Evolutionary conservation across 2,113 vertebrate species (phyloP).

Genomic region (Mesocricetus auratus): DNA sequence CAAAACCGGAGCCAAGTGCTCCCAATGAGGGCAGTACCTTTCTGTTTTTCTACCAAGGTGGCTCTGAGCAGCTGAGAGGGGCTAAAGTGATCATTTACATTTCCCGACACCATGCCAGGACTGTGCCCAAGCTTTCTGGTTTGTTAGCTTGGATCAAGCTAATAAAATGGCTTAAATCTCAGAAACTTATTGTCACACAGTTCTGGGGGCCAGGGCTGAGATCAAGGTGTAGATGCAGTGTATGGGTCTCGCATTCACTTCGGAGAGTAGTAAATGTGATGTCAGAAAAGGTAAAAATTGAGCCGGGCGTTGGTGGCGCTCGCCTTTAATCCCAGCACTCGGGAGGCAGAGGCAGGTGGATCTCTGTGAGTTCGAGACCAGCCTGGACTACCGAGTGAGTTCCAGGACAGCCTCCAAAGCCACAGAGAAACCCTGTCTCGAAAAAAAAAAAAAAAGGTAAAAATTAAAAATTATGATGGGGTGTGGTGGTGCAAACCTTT

Average conservation of each 20-base stretch:
- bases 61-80: neutral
- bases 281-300: neutral
- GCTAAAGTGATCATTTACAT: neutral
- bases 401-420: neutral
- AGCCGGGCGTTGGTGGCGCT: neutral
- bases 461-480: neutral
- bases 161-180: neutral
- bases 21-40: neutral
- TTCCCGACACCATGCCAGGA: neutral
- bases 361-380: neutral
- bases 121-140: neutral
- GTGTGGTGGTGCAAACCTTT: neutral
- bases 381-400: neutral
- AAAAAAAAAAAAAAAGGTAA: too few species aligned
- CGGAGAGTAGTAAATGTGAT: too few species aligned
- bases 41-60: neutral
- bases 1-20: neutral
- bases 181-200: neutral
- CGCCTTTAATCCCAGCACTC: neutral
- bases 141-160: slow-evolving; percentile 7
- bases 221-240: neutral
- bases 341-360: neutral
- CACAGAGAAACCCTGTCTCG: too few species aligned
- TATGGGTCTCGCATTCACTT: neutral
- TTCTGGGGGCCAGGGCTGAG: neutral